Percentiles rank a stretch among this genome's conserved stretches.
Conservation (phyloP, 2,888 invertebrate species). For the Himalopsyche japonica region DNA sequence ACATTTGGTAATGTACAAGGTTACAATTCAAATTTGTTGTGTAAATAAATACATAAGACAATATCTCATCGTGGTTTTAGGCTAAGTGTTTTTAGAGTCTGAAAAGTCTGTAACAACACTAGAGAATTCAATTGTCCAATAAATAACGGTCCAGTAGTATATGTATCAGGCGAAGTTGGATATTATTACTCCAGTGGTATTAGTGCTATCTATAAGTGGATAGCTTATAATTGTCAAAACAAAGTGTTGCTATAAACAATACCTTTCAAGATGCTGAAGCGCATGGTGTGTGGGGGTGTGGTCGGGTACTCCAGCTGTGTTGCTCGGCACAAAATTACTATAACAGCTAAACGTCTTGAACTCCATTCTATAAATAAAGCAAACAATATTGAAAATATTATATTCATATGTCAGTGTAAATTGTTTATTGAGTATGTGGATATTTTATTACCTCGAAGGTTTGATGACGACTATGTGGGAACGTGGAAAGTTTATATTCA, state of each 20-base stretch:
- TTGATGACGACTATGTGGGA: constrained; percentile 73
- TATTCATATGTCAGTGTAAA: not conserved
- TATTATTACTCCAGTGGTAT: no score
- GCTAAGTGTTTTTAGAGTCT: no score
- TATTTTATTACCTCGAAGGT: constrained; percentile 66
- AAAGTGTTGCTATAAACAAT: no score
- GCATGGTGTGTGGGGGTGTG: constrained; percentile 75
- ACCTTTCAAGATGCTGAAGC: constrained; percentile 73
- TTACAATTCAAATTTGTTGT: no score
- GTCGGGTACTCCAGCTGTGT: constrained; percentile 79
- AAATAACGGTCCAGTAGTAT: no score
- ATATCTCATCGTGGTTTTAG: no score
- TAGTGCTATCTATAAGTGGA: no score
- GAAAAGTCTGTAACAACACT: no score
- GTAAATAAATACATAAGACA: no score
- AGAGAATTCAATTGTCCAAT: no score
- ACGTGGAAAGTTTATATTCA: constrained; percentile 71
- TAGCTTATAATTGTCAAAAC: not conserved
- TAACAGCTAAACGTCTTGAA: constrained; percentile 84
- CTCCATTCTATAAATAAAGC: constrained; percentile 66
- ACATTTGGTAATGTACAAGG: no score
- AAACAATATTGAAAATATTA: not conserved
- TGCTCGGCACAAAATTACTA: constrained; percentile 84
- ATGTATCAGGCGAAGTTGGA: no score
- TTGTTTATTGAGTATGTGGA: not conserved